Conservation (phyloP, 2,113 vertebrate species). For the Cyanoderma ruficeps region DNA sequence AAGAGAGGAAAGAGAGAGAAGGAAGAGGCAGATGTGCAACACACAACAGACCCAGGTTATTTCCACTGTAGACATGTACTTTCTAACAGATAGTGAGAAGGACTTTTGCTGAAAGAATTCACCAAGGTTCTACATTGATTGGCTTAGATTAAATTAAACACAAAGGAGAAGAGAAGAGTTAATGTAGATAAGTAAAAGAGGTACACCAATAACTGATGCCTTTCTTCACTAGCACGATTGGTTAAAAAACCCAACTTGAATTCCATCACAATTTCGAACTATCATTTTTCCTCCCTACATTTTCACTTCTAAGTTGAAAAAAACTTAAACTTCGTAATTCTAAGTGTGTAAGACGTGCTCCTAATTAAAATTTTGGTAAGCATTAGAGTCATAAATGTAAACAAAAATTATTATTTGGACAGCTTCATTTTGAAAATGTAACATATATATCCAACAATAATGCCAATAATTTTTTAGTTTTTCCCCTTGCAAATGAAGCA, state of each 20-base stretch:
- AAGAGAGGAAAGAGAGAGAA: neutral
- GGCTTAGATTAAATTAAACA: neutral
- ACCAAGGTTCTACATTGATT: neutral
- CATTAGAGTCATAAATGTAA: neutral
- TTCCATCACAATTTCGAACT: neutral
- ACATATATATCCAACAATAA: neutral
- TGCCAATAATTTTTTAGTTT: neutral
- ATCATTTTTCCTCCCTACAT: neutral
- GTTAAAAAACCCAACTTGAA: neutral
- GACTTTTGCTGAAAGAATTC: neutral
- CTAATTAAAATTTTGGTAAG: neutral
- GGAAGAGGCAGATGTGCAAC: neutral
- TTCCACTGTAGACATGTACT: neutral
- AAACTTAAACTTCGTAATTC: neutral
- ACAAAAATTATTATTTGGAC: neutral
- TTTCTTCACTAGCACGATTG: neutral
- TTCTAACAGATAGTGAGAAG: neutral
- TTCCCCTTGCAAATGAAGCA: neutral
- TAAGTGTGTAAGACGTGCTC: neutral
- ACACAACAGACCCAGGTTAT: neutral
- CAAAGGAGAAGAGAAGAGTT: neutral
- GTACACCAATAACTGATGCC: neutral
- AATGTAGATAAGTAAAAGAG: neutral
- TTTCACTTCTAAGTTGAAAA: neutral
- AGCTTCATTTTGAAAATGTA: neutral